A percentile compares a stretch with the other conserved stretches of the same genome.
Evolutionary conservation across 2,113 vertebrate genomes (phyloP).

Genomic region (Myrmecophaga tridactyla): DNA sequence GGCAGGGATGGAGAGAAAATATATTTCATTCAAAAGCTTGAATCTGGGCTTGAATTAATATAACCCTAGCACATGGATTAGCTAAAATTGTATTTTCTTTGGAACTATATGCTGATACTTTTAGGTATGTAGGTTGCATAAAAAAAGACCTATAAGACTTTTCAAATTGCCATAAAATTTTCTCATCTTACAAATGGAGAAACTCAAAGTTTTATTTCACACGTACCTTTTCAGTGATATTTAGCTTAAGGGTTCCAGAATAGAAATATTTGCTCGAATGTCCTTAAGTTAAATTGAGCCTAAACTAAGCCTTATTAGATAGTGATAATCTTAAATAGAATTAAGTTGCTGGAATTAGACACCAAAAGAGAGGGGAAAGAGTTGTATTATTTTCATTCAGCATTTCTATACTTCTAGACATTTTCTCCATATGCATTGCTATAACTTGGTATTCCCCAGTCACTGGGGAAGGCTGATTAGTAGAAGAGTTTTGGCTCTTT

Average conservation of each 20-base stretch:
- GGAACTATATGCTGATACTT: slow-evolving; percentile 41
- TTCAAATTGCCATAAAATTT: slow-evolving; percentile 68
- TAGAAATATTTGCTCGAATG: neutral
- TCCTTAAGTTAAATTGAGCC: neutral
- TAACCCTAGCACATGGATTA: slow-evolving; percentile 7
- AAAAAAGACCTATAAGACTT: slow-evolving; percentile 46
- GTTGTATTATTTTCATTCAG: neutral
- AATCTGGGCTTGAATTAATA: slow-evolving; percentile 47
- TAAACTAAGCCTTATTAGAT: neutral
- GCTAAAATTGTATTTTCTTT: slow-evolving; percentile 62
- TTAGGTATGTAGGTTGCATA: slow-evolving; percentile 60
- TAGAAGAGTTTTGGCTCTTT: neutral
- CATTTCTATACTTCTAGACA: neutral
- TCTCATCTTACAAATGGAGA: slow-evolving; percentile 52
- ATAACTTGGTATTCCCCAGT: neutral
- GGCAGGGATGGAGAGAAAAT: neutral
- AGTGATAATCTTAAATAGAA: neutral
- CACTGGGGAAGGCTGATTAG: neutral
- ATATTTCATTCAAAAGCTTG: slow-evolving; percentile 58
- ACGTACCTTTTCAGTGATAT: neutral
- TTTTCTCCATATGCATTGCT: neutral
- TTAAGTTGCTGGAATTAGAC: neutral
- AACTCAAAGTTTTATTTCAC: slow-evolving; percentile 26
- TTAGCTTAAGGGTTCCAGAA: neutral
- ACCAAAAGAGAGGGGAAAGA: neutral